Conservation (phyloP, 1,140 invertebrate species). For the Zelostemma sp. region DNA sequence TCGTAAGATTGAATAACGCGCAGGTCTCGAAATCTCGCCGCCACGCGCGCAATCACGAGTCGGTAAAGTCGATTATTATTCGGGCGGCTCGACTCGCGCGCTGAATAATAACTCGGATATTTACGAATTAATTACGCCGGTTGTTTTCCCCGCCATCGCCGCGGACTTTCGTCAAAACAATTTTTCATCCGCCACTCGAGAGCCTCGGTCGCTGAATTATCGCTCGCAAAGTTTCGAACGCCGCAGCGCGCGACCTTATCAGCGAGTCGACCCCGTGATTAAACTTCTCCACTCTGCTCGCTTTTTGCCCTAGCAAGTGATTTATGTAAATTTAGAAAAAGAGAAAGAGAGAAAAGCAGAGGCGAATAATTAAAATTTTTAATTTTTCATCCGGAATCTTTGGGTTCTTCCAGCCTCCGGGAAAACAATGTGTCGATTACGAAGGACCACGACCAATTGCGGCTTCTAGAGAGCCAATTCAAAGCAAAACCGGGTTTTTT, state of each 20-base stretch:
- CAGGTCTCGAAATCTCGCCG: slow-evolving; percentile 8
- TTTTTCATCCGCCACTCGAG: not conserved
- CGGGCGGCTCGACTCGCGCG: slow-evolving; percentile 22
- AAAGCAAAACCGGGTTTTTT: too few relatives aligned
- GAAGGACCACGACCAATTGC: too few relatives aligned
- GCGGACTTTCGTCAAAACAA: slow-evolving; percentile 6
- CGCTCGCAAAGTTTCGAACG: slow-evolving; percentile 14
- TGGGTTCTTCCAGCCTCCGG: too few relatives aligned
- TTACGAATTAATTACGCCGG: slow-evolving; percentile 1
- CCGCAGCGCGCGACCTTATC: slow-evolving; percentile 15
- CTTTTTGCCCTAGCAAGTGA: too few relatives aligned
- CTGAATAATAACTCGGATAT: slow-evolving; percentile 24
- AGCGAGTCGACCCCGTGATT: too few relatives aligned
- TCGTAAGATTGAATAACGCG: slow-evolving; percentile 24
- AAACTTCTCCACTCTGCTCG: too few relatives aligned
- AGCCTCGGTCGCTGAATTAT: not conserved
- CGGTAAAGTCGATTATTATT: slow-evolving; percentile 39
- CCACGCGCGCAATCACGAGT: slow-evolving; percentile 12
- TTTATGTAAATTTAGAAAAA: too few relatives aligned
- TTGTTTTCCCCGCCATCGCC: not conserved
- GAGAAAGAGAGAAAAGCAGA: too few relatives aligned
- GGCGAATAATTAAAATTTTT: too few relatives aligned
- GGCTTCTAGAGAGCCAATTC: too few relatives aligned
- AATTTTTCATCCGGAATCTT: too few relatives aligned
- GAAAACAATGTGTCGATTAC: too few relatives aligned